phyloP scores from a whole-genome alignment of 2,888 invertebrate genomes.

The Nemapogon koenigi region DNA sequence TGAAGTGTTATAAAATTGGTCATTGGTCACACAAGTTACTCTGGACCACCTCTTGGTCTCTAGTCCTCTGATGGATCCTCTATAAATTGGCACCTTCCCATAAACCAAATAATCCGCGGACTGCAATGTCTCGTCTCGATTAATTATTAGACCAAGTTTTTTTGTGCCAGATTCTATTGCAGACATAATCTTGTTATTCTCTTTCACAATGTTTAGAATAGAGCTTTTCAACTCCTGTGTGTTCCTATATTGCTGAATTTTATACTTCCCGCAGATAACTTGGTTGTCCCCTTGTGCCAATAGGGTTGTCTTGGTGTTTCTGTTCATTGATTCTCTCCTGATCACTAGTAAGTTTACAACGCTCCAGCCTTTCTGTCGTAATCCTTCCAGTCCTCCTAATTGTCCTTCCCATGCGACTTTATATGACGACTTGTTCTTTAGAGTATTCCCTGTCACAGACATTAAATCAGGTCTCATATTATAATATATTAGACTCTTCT shows the following conservation, averaged over 20 bases:
- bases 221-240: no score
- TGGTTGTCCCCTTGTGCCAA: constrained; percentile 10
- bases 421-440: neutral
- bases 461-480: constrained; percentile 5
- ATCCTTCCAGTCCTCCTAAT: constrained; percentile 3
- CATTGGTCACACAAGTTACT: neutral
- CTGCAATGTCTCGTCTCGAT: neutral
- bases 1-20: no score
- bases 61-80: no score
- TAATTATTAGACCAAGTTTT: neutral
- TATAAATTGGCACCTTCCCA: neutral
- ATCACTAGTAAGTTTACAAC: constrained; percentile 6
- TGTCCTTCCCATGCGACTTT: constrained; percentile 5
- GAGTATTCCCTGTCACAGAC: neutral
- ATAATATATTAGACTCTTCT: constrained; percentile 1
- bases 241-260: constrained; percentile 5
- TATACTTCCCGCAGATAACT: constrained; percentile 9
- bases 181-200: neutral
- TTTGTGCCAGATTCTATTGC: neutral
- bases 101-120: neutral
- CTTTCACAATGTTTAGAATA: neutral
- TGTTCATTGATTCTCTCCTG: neutral
- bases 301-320: constrained; percentile 4
- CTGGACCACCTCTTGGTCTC: neutral
- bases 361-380: constrained; percentile 10